phyloP scores from a whole-genome alignment of 2,797 vertebrate genomes.

The Pelodytes ibericus region DNA sequence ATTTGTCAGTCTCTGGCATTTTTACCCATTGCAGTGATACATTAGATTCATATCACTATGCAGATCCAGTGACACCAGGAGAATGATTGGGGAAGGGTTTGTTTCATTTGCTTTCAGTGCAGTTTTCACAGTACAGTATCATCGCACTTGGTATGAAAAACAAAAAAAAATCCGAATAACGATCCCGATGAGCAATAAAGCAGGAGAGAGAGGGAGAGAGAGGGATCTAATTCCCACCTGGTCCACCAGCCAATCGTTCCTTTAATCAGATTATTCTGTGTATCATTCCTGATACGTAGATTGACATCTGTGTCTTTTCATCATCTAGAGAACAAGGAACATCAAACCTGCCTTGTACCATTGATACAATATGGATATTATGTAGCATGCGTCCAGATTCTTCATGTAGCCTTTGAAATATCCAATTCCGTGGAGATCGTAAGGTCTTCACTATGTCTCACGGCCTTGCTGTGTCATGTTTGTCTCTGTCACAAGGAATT shows the following conservation, averaged over 20 bases:
- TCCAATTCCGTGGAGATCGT: no score
- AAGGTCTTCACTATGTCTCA: not conserved
- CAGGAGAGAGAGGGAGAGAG: constrained; percentile 1
- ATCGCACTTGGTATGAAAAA: constrained; percentile 29
- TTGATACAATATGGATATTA: not conserved
- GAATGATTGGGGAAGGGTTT: constrained; percentile 44
- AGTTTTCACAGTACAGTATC: constrained; percentile 52
- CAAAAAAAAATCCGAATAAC: not conserved
- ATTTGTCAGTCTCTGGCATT: constrained; percentile 28
- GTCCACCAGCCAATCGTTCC: not conserved
- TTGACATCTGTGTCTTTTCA: not conserved
- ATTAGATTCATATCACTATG: constrained; percentile 51
- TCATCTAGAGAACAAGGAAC: constrained; percentile 8
- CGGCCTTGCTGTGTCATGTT: not conserved
- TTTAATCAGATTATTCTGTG: not conserved
- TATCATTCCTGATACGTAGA: not conserved
- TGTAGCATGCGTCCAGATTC: no score
- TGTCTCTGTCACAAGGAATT: constrained; percentile 12
- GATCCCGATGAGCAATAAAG: not conserved
- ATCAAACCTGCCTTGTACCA: not conserved
- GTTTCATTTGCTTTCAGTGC: constrained; percentile 51
- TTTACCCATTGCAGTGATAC: constrained; percentile 22
- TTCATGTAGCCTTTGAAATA: no score
- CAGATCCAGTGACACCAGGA: constrained; percentile 29
- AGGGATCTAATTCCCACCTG: not conserved